A percentile compares a stretch with the other conserved stretches of the same genome.
phyloP scores from a whole-genome alignment of 2,888 invertebrate genomes.

The Himalopsyche kuldschensis region DNA sequence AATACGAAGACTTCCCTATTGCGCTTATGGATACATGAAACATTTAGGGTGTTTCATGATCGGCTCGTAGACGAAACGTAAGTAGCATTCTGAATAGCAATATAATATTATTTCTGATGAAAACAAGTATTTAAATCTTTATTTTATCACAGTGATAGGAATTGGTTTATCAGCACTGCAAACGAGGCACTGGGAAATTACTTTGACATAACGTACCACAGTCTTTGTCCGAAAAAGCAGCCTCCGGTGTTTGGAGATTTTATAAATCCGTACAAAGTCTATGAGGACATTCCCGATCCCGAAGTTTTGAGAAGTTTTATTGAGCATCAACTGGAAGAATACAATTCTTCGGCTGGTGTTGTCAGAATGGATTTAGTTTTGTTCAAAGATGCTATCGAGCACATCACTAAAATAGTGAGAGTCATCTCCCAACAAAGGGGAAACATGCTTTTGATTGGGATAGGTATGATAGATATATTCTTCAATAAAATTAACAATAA shows the following conservation, averaged over 20 bases:
- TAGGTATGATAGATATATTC: conserved; percentile 55
- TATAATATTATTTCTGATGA: background rate
- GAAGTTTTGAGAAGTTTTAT: conserved; percentile 52
- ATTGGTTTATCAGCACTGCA: conserved; percentile 73
- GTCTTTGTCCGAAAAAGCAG: conserved; percentile 72
- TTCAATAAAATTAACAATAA: background rate
- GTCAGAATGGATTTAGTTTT: conserved; percentile 80
- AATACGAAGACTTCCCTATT: conserved; percentile 71
- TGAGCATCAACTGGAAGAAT: conserved; percentile 68
- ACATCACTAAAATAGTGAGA: conserved; percentile 78
- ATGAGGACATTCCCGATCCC: conserved; percentile 76
- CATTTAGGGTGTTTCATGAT: conserved; percentile 82
- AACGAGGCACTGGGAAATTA: conserved; percentile 75
- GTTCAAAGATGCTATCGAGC: conserved; percentile 85
- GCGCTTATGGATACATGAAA: conserved; percentile 85
- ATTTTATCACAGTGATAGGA: conserved; percentile 63
- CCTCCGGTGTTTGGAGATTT: conserved; percentile 79
- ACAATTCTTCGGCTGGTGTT: conserved; percentile 78
- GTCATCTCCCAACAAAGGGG: conserved; percentile 84
- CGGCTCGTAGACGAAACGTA: conserved; percentile 77
- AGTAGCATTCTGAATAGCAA: conserved; percentile 41
- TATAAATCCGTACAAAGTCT: conserved; percentile 73
- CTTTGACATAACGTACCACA: conserved; percentile 80
- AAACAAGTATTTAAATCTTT: background rate
- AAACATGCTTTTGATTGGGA: conserved; percentile 81